Base-by-base conservation (phyloP, 2,797 vertebrate genomes). In the Gymnoscopelus braueri region DNA sequence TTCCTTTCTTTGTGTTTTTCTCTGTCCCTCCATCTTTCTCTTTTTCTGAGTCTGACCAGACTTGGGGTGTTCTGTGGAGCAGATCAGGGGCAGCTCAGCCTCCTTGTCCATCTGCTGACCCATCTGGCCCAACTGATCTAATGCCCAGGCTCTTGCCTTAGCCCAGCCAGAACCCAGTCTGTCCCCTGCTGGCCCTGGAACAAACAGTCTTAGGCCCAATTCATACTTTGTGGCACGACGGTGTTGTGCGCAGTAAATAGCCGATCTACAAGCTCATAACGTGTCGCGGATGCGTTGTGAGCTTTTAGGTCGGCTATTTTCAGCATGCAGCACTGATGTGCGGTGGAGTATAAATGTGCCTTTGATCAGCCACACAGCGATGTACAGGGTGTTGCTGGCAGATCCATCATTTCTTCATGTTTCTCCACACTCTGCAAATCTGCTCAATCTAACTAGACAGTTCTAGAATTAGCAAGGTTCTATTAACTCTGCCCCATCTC, bases 91-190 rank as follows among this genome's bases (percentile, higher is more conserved):
- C 84, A 76, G 84, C 87, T 88, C 88, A 92, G 89, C 91, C 92
- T 94, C 89, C 83, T 93, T 84, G 89, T 78, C 95, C 96, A 97
- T 97, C 96, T 98, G 97, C 92, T 94, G 78, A 91, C 92, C 96
- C 96, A 95, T 97, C 96, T 98, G 97, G 90, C 92, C 88, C 11
- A 65, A 67, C 76, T 76, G 60, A 72, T 72, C 72, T 57, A 68
- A 24, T 79, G 81, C 75, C 83, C 77, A 60, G 61, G 64, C 74
- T 78, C 65, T 76, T 58, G 54, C 66, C 64, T 19, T 19, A 62
- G 72, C 69, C 80, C 59, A 68, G 83, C 65, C 81, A 70, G 78
- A 73, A 70, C 77, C 71, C 58, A 67, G 69, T 54, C 65, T 35
- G 78, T 82, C 84, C 65, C 88, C 85, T 8, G 77, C 81, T 90